Evolutionary conservation across 2,113 vertebrate genomes (phyloP).

Genomic region (Coturnix japonica): DNA sequence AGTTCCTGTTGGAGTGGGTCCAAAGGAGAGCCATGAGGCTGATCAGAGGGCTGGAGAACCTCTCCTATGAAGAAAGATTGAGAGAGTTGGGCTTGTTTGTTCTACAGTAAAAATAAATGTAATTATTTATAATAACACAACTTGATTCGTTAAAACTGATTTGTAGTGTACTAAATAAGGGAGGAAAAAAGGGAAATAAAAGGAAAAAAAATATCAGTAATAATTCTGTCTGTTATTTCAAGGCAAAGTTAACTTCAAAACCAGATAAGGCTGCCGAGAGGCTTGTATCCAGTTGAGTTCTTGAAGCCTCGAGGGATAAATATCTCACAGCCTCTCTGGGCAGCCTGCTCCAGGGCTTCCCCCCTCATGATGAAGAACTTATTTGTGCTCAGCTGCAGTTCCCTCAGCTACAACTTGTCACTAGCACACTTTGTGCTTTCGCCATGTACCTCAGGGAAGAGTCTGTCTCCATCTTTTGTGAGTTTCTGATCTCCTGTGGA

Average conservation of each 20-base stretch:
- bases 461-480: background rate
- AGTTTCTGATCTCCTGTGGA: background rate
- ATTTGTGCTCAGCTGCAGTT: background rate
- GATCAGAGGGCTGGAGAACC: background rate
- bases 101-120: background rate
- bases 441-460: background rate
- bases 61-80: background rate
- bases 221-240: background rate
- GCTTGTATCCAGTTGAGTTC: background rate
- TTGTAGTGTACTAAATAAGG: background rate
- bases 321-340: background rate
- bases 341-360: background rate
- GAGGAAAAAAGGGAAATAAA: background rate
- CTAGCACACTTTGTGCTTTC: rapidly evolving
- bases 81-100: background rate
- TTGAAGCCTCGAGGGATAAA: background rate
- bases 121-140: background rate
- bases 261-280: background rate
- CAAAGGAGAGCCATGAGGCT: background rate
- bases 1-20: background rate
- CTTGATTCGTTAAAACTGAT: background rate
- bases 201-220: background rate
- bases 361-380: background rate
- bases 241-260: background rate
- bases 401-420: background rate